A percentile compares a stretch with the other conserved stretches of the same genome.
Conservation (phyloP, 2,888 invertebrate species). For the Melieria crassipennis region DNA sequence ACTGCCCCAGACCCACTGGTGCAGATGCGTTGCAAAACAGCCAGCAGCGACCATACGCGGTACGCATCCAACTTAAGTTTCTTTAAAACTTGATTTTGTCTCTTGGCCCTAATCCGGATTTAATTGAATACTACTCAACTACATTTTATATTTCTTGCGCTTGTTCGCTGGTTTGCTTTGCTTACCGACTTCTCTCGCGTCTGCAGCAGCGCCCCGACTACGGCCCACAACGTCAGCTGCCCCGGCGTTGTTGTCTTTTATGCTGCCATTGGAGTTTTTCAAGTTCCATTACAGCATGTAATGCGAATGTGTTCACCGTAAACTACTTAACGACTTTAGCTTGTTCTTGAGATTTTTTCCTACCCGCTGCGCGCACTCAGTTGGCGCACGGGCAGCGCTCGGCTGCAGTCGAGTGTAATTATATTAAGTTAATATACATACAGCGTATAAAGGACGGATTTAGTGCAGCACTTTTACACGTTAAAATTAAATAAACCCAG, state of each 20-base stretch:
- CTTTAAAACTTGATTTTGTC: conserved; percentile 36
- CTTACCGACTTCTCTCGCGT: too few species aligned
- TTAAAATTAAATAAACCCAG: too few species aligned
- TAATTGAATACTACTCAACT: conserved; percentile 39
- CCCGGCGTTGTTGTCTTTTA: neutral
- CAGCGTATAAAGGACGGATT: too few species aligned
- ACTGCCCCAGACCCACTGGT: too few species aligned
- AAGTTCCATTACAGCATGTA: neutral
- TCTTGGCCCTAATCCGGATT: conserved; percentile 44
- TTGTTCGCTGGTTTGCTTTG: too few species aligned
- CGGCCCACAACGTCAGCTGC: neutral
- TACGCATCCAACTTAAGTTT: conserved; percentile 20
- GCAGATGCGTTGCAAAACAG: too few species aligned
- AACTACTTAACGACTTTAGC: conserved; percentile 33
- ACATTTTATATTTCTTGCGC: conserved; percentile 15
- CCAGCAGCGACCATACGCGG: neutral
- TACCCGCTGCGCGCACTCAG: too few species aligned
- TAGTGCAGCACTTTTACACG: too few species aligned
- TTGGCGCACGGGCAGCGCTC: too few species aligned
- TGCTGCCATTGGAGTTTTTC: too few species aligned
- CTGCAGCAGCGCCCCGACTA: neutral
- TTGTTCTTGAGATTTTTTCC: conserved; percentile 5
- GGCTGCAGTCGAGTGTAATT: too few species aligned
- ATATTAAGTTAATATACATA: too few species aligned
- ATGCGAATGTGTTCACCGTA: neutral